Evolutionary conservation across 2,888 invertebrate species (phyloP), one percentile per base, ranked within the genome.

Genomic region (Daptonema setosum): DNA sequence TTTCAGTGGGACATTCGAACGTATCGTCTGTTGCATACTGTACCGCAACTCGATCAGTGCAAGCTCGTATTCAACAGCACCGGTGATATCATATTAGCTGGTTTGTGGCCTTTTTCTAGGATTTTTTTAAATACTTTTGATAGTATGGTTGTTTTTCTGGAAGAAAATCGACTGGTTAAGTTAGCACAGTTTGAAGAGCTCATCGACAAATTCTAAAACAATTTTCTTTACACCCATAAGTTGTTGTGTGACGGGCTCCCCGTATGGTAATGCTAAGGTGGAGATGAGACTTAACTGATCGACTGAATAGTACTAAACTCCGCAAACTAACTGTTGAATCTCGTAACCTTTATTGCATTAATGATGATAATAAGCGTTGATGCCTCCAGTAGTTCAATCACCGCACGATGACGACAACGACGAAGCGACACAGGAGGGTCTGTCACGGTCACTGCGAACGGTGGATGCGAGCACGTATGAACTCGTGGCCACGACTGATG

Each of bases 1-100:
- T 60, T 57, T 48, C 63, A 95, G 56, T 97, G 95, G 95, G 97
- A 97, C 71, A 73, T 95, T 28, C 76, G 95, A 63, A 91, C 90
- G 48, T 93, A 87, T 72, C 87, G 90, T 69, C 75, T 97, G 48
- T 74, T 97, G 41, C 81, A 88, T 70, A 93, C 93, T 0, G 91
- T 97, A 54, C 86, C 91, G 1, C 82, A 84, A 0, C 76, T 97
- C 60, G 88, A 93, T 70, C 87, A 88, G 70, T 87, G 87, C 62
- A 80, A 81, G 70, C 81, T 91, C 29, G 78, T 81, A 59, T 97
- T 97, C 74, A 90, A 87, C 58, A 82, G 85, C 1, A 78, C 82
- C 56, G 85, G 84, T 63, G 82, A 82, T 64, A 83, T 86, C 29
- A 80, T 52, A 14, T n/a, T 28, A 2, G 52, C 52, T 8, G 25